phyloP scores from a whole-genome alignment of 1,140 invertebrate genomes.

The Drosophila asahinai region DNA sequence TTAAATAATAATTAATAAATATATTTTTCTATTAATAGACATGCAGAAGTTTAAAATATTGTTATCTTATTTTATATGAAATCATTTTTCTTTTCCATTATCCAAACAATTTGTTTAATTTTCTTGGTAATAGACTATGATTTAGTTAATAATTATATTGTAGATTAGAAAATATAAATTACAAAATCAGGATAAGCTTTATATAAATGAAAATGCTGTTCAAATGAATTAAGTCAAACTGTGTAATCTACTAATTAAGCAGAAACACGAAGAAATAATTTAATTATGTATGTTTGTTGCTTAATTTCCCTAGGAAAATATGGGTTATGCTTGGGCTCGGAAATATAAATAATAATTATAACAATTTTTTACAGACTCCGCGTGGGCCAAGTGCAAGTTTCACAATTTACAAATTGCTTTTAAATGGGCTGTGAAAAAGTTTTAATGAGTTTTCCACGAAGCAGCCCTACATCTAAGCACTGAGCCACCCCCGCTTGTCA shows the following conservation, averaged over 20 bases:
- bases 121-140: too few relatives aligned
- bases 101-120: too few relatives aligned
- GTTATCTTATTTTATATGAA: too few relatives aligned
- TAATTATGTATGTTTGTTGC: neutral
- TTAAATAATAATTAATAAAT: too few relatives aligned
- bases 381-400: conserved; percentile 46
- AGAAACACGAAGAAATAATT: neutral
- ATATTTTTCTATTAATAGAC: too few relatives aligned
- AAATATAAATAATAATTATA: conserved; percentile 71
- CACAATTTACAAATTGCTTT: conserved; percentile 84
- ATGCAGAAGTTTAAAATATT: too few relatives aligned
- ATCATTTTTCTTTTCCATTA: too few relatives aligned
- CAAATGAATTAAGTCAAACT: too few relatives aligned
- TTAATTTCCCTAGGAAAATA: conserved; percentile 8
- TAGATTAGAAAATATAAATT: too few relatives aligned
- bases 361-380: conserved; percentile 47
- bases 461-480: conserved; percentile 41
- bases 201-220: too few relatives aligned
- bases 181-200: too few relatives aligned
- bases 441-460: conserved; percentile 81
- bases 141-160: too few relatives aligned
- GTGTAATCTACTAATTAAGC: neutral
- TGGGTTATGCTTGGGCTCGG: conserved; percentile 19
- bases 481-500: conserved; percentile 14
- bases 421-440: conserved; percentile 84